These are phyloP conservation scores for Odontomachus brunneus DNA, from an alignment of 1,140 invertebrate species.

Conservation along the genomic window DNA sequence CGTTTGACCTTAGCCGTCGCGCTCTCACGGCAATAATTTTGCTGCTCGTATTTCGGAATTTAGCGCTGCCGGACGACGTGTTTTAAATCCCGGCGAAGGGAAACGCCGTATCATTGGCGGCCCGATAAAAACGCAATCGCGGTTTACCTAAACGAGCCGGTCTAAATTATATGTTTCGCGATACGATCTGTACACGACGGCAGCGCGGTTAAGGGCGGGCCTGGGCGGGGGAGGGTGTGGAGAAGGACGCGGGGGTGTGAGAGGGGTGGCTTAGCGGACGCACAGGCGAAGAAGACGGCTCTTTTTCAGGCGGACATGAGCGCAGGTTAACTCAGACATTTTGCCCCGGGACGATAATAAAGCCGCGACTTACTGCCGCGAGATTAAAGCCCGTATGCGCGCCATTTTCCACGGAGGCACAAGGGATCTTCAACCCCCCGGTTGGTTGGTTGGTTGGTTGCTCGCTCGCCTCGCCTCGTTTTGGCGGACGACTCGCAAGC, in stretches of 20 bases:
- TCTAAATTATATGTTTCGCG: slow-evolving; percentile 52
- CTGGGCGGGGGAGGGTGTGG: too few relatives aligned
- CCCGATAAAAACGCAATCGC: slow-evolving; percentile 13
- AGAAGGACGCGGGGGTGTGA: too few relatives aligned
- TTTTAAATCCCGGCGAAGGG: slow-evolving; percentile 19
- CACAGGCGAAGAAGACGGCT: slow-evolving; percentile 3
- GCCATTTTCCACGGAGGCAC: slow-evolving; percentile 2
- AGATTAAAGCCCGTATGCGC: slow-evolving; percentile 60
- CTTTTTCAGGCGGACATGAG: slow-evolving; percentile 51
- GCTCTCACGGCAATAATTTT: slow-evolving; percentile 7
- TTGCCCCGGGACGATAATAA: slow-evolving; percentile 56
- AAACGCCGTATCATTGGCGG: slow-evolving; percentile 19
- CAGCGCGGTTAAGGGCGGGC: slow-evolving; percentile 5
- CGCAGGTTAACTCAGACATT: slow-evolving; percentile 61
- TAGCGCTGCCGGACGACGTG: neutral
- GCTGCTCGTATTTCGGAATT: slow-evolving; percentile 3
- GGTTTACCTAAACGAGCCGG: slow-evolving; percentile 10
- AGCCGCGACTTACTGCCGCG: slow-evolving; percentile 47
- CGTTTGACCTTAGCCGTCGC: neutral
- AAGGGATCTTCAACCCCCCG: neutral
- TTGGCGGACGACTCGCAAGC: neutral
- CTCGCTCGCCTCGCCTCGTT: neutral
- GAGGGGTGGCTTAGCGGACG: neutral
- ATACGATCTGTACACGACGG: slow-evolving; percentile 40
- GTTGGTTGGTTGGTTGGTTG: too few relatives aligned